Evolutionary conservation across 2,888 invertebrate genomes (phyloP).

Genomic region (Hypomecis punctinalis): DNA sequence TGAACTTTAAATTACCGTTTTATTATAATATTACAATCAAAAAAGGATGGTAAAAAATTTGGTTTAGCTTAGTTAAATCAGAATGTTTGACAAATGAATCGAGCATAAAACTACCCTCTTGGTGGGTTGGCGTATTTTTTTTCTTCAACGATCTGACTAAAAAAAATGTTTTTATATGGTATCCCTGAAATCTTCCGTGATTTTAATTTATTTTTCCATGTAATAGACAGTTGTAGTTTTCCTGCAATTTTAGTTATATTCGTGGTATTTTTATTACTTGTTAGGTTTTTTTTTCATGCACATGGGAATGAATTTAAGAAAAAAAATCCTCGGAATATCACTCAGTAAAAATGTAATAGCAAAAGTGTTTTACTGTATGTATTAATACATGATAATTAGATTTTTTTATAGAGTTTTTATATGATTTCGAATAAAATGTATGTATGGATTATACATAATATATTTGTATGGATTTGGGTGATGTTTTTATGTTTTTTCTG

Average conservation of each 20-base stretch:
- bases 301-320: conserved; percentile 42
- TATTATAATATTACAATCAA: too few relatives aligned
- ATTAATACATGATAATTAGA: conserved; percentile 48
- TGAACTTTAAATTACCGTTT: too few relatives aligned
- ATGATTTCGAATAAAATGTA: conserved; percentile 59
- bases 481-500: conserved; percentile 17
- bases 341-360: conserved; percentile 13
- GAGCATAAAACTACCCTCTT: conserved; percentile 34
- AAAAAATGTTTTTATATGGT: conserved; percentile 31
- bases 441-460: conserved; percentile 31
- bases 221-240: conserved; percentile 48
- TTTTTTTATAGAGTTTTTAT: conserved; percentile 45
- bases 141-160: conserved; percentile 69
- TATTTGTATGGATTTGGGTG: conserved; percentile 26
- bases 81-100: too few relatives aligned
- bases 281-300: conserved; percentile 28
- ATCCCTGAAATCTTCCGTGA: conserved; percentile 40
- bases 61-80: too few relatives aligned
- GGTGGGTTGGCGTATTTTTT: conserved; percentile 60
- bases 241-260: conserved; percentile 27
- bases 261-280: conserved; percentile 26
- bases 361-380: conserved; percentile 46
- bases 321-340: conserved; percentile 14
- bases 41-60: too few relatives aligned
- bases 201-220: conserved; percentile 47